Evolutionary conservation across 2,888 invertebrate genomes (phyloP), one percentile per base, ranked within the genome.

Genomic region (Cloeon dipterum): DNA sequence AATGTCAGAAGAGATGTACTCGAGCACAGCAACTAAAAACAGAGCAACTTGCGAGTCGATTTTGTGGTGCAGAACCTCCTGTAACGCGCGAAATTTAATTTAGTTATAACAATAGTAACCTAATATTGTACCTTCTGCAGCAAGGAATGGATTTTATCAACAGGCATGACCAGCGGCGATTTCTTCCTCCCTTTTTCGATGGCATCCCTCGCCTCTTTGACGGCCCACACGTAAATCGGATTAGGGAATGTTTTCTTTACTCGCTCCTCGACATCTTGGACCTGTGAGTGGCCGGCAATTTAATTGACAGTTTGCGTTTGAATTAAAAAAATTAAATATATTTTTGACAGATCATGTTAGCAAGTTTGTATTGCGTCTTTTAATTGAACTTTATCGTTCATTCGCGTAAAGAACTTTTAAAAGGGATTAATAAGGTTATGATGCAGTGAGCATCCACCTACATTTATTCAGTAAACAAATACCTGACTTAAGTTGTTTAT

Each of bases 1-100:
- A 47, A 94, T 91, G 60, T 96, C 94, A 2, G 83, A 81, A 44
- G 88, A 82, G 46, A 94, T 88, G 57, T 88, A 93, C 58, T 94
- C 94, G 46, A 96, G 60, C 32, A 94, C 86, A 34, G 86, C 89
- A 32, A 86, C 82, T 51, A 93, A 73, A 59, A 85, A 93, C 39
- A 85, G 64, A 3, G 88, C 76, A 21, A 93, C 88, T 39, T 82
- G 78, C 42, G 70, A 70, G 58, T 85, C 83, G 45, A 86, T 74
- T 60, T 86, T 88, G 59, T 81, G 82, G 47, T 74, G 70, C 19
- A 86, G 63, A 43, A 85, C 74, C 61, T 86, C 86, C 79, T 83
- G 57, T 39, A 57, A 59, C 43, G 40, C n/a, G n/a, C n/a, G 42
- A 45, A 46, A 39, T 43, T 35, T 34, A 38, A 29, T 16, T 17